phyloP scores from a whole-genome alignment of 1,140 invertebrate genomes.

The Archivesica marissinica region DNA sequence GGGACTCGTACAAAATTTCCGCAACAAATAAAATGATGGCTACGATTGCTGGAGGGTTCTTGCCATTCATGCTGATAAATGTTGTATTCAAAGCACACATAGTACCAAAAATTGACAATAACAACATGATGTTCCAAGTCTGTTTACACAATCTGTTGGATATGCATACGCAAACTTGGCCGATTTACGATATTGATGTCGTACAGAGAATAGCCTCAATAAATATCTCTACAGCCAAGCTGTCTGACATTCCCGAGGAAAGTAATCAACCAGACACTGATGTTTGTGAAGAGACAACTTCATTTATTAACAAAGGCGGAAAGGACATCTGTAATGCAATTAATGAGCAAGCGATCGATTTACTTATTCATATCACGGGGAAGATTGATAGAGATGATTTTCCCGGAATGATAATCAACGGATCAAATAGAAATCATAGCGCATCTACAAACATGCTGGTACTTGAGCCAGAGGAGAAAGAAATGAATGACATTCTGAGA shows the following conservation, averaged over 20 bases:
- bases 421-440: not conserved
- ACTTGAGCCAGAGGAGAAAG: conserved; percentile 1
- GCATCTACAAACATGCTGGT: conserved; percentile 19
- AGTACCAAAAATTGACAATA: conserved; percentile 51
- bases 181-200: conserved; percentile 67
- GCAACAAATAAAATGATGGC: conserved; percentile 73
- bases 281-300: not conserved
- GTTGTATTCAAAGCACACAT: conserved; percentile 53
- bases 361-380: not conserved
- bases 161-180: conserved; percentile 69
- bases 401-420: not conserved
- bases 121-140: conserved; percentile 66
- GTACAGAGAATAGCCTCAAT: not conserved
- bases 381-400: conserved; percentile 26
- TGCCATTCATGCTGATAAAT: conserved; percentile 71
- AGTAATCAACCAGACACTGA: no score
- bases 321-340: not conserved
- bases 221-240: not conserved
- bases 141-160: conserved; percentile 65
- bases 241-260: not conserved
- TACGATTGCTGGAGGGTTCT: conserved; percentile 71
- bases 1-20: conserved; percentile 69
- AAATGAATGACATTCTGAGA: conserved; percentile 5
- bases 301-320: not conserved
- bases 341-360: not conserved